These are phyloP conservation scores for Synergus itoensis DNA, from an alignment of 2,888 invertebrate genomes.

Conservation along the genomic window DNA sequence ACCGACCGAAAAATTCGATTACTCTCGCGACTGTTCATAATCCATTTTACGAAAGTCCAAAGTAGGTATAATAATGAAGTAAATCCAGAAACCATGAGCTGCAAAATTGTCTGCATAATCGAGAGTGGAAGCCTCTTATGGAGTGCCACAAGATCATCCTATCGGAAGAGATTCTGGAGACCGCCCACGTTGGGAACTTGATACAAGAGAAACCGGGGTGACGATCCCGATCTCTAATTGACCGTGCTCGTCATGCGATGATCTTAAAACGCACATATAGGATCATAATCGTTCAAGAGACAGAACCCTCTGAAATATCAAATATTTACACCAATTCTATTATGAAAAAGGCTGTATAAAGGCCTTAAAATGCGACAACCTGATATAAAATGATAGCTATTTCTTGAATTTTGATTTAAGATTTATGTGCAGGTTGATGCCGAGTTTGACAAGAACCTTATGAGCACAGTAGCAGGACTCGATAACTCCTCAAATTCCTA, in stretches of 20 bases:
- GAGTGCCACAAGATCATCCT: constrained; percentile 75
- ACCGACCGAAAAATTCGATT: too few relatives aligned
- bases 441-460: constrained; percentile 47
- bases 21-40: too few relatives aligned
- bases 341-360: too few relatives aligned
- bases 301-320: constrained; percentile 53
- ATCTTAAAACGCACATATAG: constrained; percentile 68
- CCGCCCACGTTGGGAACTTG: constrained; percentile 76
- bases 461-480: constrained; percentile 70
- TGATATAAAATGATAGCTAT: background rate
- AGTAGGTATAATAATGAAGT: background rate
- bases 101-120: constrained; percentile 37
- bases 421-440: background rate
- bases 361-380: too few relatives aligned
- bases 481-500: constrained; percentile 72
- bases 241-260: constrained; percentile 70
- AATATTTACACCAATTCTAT: background rate
- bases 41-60: too few relatives aligned
- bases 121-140: constrained; percentile 75
- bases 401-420: too few relatives aligned
- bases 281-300: constrained; percentile 72
- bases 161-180: constrained; percentile 73
- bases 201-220: constrained; percentile 68
- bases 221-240: constrained; percentile 77
- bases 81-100: background rate